These are phyloP conservation scores for Rostratula benghalensis DNA, from an alignment of 2,113 vertebrate genomes.

Conservation along the genomic window DNA sequence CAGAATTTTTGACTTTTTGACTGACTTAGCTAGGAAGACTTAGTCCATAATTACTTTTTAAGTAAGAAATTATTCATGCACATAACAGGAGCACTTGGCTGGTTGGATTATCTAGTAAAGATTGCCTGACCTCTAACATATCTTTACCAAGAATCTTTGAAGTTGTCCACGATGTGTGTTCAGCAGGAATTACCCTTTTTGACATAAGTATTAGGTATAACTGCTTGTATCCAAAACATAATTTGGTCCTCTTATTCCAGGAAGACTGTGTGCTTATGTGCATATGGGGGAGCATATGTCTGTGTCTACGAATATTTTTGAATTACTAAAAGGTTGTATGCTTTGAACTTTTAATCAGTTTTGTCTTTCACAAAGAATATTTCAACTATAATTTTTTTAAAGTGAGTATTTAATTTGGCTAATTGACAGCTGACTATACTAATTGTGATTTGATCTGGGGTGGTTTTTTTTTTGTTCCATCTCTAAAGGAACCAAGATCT, in stretches of 20 bases:
- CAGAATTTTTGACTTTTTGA: not conserved
- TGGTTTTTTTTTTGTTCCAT: conserved; percentile 31
- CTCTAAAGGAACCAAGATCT: conserved; percentile 30
- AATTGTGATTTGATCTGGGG: not conserved
- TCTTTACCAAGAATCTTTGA: too few species aligned
- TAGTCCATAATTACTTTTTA: not conserved
- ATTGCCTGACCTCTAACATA: too few species aligned
- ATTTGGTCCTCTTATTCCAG: not conserved
- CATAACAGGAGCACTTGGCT: not conserved
- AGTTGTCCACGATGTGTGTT: not conserved
- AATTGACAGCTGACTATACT: not conserved
- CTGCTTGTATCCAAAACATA: not conserved
- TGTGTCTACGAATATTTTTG: not conserved
- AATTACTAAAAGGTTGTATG: not conserved
- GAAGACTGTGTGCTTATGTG: not conserved
- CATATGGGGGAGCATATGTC: not conserved
- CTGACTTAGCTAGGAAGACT: not conserved
- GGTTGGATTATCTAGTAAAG: not conserved
- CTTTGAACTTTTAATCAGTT: not conserved
- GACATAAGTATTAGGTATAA: not conserved
- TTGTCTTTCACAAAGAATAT: not conserved
- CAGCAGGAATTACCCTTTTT: not conserved
- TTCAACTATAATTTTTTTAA: not conserved
- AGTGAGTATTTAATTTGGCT: not conserved
- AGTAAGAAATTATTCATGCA: not conserved